Conservation (phyloP, 1,140 invertebrate species). For the Zaprionus camerounensis region DNA sequence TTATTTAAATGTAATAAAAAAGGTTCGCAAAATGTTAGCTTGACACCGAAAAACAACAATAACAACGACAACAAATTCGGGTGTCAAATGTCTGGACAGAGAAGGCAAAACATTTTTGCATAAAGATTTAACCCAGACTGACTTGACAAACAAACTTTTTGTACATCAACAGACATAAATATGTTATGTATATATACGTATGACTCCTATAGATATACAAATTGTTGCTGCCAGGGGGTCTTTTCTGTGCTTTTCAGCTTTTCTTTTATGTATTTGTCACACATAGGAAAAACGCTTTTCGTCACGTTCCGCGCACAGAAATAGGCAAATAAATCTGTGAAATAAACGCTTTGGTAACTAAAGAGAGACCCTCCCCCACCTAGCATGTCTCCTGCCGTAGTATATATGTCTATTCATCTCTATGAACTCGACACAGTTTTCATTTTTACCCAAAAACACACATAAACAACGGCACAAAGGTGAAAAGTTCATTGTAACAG, state of each 20-base stretch:
- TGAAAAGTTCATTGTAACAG: conserved; percentile 73
- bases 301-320: conserved; percentile 77
- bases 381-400: background rate
- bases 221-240: conserved; percentile 38
- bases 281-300: conserved; percentile 70
- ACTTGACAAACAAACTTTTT: conserved; percentile 17
- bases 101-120: conserved; percentile 54
- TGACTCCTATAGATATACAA: conserved; percentile 13
- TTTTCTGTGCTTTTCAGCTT: conserved; percentile 3
- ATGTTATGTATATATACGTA: conserved; percentile 10
- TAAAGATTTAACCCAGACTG: conserved; percentile 40
- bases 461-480: conserved; percentile 58
- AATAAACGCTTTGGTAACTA: conserved; percentile 57
- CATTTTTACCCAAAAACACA: conserved; percentile 53
- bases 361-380: conserved; percentile 22
- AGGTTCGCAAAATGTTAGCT: conserved; percentile 72
- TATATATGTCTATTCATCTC: conserved; percentile 12
- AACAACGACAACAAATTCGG: conserved; percentile 19
- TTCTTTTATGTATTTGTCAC: conserved; percentile 34
- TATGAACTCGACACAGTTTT: conserved; percentile 50
- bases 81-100: conserved; percentile 62
- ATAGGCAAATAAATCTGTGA: conserved; percentile 79
- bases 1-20: conserved; percentile 83
- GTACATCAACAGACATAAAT: conserved; percentile 1
- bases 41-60: conserved; percentile 25